These are phyloP conservation scores for Antheraea pernyi DNA, from an alignment of 1,140 invertebrate genomes.

Conservation along the genomic window DNA sequence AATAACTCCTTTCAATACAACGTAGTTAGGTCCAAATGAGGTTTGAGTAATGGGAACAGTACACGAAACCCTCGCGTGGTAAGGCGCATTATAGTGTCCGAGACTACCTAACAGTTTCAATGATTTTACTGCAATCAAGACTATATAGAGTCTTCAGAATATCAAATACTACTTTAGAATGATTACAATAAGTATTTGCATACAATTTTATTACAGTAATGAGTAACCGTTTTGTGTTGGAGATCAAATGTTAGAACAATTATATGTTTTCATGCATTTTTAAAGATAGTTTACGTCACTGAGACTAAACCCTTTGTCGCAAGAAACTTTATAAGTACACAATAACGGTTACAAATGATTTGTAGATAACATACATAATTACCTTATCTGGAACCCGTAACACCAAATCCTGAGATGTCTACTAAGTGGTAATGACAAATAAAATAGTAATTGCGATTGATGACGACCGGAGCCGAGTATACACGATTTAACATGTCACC, in stretches of 20 bases:
- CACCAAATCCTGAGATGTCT: too few species aligned
- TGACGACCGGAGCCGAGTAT: too few species aligned
- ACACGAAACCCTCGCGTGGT: slow-evolving; percentile 69
- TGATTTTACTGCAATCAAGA: slow-evolving; percentile 29
- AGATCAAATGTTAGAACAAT: background rate
- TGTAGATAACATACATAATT: too few species aligned
- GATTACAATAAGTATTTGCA: background rate
- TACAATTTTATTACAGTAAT: too few species aligned
- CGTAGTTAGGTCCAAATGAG: slow-evolving; percentile 74
- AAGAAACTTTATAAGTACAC: too few species aligned
- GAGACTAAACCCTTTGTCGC: too few species aligned
- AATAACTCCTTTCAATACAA: slow-evolving; percentile 70
- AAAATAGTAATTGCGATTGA: too few species aligned
- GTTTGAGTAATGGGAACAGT: slow-evolving; percentile 66
- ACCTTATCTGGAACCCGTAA: too few species aligned
- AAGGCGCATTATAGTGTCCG: slow-evolving; percentile 49
- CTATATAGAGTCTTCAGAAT: background rate
- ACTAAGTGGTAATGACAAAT: too few species aligned
- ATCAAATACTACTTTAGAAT: background rate
- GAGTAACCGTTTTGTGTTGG: background rate
- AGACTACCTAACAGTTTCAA: slow-evolving; percentile 31
- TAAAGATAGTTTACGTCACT: too few species aligned
- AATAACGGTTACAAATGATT: too few species aligned
- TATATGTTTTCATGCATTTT: background rate
- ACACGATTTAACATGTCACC: too few species aligned